These are phyloP conservation scores for Pollimyrus isidori DNA, from an alignment of 2,113 vertebrate species.

Conservation along the genomic window DNA sequence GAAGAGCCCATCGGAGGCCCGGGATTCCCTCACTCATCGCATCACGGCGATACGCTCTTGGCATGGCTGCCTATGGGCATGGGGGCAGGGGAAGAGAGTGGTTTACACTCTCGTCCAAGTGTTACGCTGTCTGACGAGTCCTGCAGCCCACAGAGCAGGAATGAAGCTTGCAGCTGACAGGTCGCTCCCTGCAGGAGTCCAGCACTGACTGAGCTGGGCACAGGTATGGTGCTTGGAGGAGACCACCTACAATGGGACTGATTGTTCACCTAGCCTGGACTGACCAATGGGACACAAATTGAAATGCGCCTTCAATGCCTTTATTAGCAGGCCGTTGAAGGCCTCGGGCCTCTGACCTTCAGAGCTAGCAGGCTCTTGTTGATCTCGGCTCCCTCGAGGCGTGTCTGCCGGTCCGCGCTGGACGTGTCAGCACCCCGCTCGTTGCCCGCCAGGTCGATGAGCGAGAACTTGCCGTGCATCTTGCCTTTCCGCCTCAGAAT, in stretches of 20 bases:
- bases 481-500: conserved; percentile 88
- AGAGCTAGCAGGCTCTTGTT: conserved; percentile 97
- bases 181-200: neutral
- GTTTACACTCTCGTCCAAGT: neutral
- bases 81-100: neutral
- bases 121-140: neutral
- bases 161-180: neutral
- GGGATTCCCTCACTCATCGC: neutral
- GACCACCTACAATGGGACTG: neutral
- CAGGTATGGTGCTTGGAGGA: neutral
- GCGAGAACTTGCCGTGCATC: conserved; percentile 95
- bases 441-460: conserved; percentile 95
- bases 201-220: neutral
- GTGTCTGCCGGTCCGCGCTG: conserved; percentile 89
- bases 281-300: neutral
- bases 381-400: conserved; percentile 95
- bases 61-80: neutral
- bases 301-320: neutral
- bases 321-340: neutral
- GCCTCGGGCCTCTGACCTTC: conserved; percentile 68
- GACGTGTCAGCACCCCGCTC: conserved; percentile 95
- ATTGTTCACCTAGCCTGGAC: too few species aligned
- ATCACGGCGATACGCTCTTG: neutral
- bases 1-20: neutral
- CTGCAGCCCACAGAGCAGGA: neutral